Evolutionary conservation across 2,113 vertebrate genomes (phyloP), one percentile per base, ranked within the genome.

Genomic region (Laticauda laticaudata): DNA sequence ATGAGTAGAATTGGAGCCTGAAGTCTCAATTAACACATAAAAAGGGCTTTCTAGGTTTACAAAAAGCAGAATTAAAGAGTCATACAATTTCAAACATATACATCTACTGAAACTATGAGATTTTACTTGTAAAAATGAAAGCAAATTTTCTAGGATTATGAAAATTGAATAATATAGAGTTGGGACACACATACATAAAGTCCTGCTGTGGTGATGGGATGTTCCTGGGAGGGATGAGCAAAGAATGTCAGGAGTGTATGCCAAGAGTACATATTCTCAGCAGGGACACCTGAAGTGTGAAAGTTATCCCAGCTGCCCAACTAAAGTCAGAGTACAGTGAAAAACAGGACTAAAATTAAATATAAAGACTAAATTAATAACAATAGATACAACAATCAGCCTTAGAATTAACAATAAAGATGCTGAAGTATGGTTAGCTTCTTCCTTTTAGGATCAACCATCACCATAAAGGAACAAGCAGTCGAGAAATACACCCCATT

Each of bases 1-100:
- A 0, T 99, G 99, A 6, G 69, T 93, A 0, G 96, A 91, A 55
- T 96, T 97, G 8, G 99, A 99, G 48, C 99, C 99, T 0, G 98
- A 98, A 0, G 99, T 99, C 98, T 99, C 99, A 29, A 99, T 98
- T 88, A 99, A 95, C 53, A 99, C 97, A 92, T 99, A 99, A 95
- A 99, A 99, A 0, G 98, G 98, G 85, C 98, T 98, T 54, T 97
- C 99, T 99, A 97, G 91, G 96, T 95, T 92, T 14, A 2, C 94
- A 29, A 81, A 29, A 43, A 92, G 54, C 87, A 87, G 45, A 95
- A 18, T 90, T 23, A 93, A 45, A 5, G 91, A 51, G 56, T 18
- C 6, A 55, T 0, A 39, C 34, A 51, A 23, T 39, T 15, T 59
- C 64, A 86, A n/a, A n/a, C 15, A 94, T 61, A 51, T 75, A 93